Evolutionary conservation across 1,140 invertebrate species (phyloP), one percentile per base, ranked within the genome.

Genomic region (Brachionus plicatilis): DNA sequence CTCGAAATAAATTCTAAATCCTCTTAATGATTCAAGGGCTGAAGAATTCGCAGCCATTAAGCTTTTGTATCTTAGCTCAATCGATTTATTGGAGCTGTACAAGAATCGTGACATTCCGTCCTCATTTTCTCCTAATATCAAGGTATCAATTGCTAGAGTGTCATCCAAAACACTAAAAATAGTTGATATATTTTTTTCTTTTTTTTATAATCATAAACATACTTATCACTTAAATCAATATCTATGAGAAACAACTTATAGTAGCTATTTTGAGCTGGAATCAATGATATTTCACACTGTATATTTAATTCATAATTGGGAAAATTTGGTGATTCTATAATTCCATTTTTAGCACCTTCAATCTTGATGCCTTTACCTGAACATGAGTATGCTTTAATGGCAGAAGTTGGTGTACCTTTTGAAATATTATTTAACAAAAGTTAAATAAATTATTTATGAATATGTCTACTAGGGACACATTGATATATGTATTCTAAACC

Each of bases 261-360:
- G 12, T 27, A 27, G 9, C 43, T 76, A 12, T 76, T 76, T 47
- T 76, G 37, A 7, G 20, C 17, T 50, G 72, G 72, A 27, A 29
- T 76, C 27, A 82, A 45, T 65, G 56, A 7, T 7, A 82, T 65
- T 17, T 82, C 53, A 37, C 79, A 82, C 17, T 45, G 12, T 65
- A 65, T 29, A 4, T 27, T 37, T 4, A 68, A 14, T 27, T 60
- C 53, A 82, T 82, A 82, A 20, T 43, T 47, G 11, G 79, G 79
- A 82, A n/a, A 82, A 24, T 68, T 68, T n/a, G 79, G 79, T 11
- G 79, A 82, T 20, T 60, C 37, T n/a, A 82, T 82, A 9, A 82
- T 82, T 37, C 79, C 79, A 47, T 82, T 82, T 68, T 60, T 60
- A 29, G 14, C 24, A 41, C n/a, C 33, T 65, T n/a, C 8, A 14